phyloP scores from a whole-genome alignment of 2,888 invertebrate species.

The Melitaea athalia region DNA sequence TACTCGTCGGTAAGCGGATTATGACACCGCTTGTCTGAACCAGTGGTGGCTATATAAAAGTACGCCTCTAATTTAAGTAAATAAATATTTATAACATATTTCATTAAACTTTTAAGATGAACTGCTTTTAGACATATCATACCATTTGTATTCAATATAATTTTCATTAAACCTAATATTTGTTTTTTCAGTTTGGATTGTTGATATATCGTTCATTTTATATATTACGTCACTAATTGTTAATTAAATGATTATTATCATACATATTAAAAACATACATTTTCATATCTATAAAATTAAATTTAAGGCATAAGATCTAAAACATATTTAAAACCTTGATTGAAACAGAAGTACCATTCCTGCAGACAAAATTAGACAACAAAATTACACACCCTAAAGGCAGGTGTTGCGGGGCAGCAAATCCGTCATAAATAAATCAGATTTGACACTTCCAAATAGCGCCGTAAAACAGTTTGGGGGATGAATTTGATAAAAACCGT shows the following conservation, averaged over 20 bases:
- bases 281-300: no score
- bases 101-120: no score
- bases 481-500: slow-evolving; percentile 43
- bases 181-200: no score
- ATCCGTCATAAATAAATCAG: slow-evolving; percentile 76
- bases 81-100: no score
- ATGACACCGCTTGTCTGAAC: slow-evolving; percentile 49
- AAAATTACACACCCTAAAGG: slow-evolving; percentile 25
- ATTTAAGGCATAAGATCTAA: background rate
- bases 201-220: no score
- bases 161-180: no score
- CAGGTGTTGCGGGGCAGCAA: slow-evolving; percentile 65
- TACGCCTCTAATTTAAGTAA: no score
- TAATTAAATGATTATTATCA: no score
- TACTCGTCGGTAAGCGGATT: slow-evolving; percentile 55
- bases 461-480: slow-evolving; percentile 57
- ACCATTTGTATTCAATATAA: no score
- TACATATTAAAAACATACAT: no score
- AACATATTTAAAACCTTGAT: background rate
- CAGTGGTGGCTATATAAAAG: slow-evolving; percentile 42
- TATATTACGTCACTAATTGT: no score
- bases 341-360: background rate
- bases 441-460: slow-evolving; percentile 72
- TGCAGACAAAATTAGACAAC: slow-evolving; percentile 8
- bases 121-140: no score